These are phyloP conservation scores for Gracilinanus agilis DNA, from an alignment of 2,113 vertebrate species.

Conservation along the genomic window DNA sequence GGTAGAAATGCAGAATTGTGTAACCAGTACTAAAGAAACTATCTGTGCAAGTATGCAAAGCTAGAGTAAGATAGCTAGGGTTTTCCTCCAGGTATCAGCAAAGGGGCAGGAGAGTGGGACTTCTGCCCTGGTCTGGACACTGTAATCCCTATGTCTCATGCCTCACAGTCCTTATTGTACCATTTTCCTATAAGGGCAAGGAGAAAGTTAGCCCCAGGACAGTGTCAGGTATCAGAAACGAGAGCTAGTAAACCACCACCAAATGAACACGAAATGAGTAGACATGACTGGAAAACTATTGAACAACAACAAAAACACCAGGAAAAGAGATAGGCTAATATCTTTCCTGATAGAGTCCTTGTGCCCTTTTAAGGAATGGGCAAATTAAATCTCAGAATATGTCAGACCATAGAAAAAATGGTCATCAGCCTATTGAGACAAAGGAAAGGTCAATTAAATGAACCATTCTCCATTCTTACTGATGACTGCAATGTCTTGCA, in stretches of 20 bases:
- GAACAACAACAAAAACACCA: not conserved
- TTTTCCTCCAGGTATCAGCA: not conserved
- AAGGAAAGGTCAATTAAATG: no score
- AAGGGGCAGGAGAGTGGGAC: not conserved
- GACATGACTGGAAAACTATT: no score
- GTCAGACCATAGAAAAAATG: not conserved
- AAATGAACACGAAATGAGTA: no score
- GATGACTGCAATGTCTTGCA: no score
- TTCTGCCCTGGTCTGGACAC: not conserved
- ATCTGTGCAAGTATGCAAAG: not conserved
- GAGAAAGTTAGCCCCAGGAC: not conserved
- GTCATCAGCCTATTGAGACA: no score
- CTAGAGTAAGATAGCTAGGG: not conserved
- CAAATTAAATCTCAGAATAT: no score
- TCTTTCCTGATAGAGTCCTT: not conserved
- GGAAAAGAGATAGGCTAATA: not conserved
- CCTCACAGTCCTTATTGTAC: not conserved
- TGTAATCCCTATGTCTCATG: not conserved
- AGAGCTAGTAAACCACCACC: not conserved
- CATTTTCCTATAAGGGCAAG: not conserved
- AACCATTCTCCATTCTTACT: no score
- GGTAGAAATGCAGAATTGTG: not conserved
- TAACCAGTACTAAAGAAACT: not conserved
- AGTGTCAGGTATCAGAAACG: not conserved
- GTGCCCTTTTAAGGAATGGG: not conserved